These are phyloP conservation scores for Bembecia ichneumoniformis DNA, from an alignment of 2,888 invertebrate species.

Conservation along the genomic window DNA sequence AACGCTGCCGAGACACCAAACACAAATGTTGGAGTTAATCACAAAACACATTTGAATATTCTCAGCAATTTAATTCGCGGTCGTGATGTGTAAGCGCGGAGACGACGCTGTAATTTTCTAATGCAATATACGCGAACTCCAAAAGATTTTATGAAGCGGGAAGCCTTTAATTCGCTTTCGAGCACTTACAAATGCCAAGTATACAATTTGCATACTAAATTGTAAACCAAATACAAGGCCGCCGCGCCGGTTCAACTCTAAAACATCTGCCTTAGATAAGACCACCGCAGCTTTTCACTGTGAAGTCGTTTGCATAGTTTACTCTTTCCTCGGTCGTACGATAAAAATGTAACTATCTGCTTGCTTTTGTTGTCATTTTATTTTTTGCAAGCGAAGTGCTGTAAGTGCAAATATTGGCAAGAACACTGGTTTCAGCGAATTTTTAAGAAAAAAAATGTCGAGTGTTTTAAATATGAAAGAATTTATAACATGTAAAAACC, in stretches of 20 bases:
- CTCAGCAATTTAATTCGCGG: slow-evolving; percentile 31
- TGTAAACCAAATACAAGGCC: slow-evolving; percentile 45
- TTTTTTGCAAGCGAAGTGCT: slow-evolving; percentile 4
- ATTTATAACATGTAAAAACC: too few relatives aligned
- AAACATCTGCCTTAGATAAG: slow-evolving; percentile 43
- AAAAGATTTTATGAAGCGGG: slow-evolving; percentile 39
- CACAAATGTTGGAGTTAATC: slow-evolving; percentile 34
- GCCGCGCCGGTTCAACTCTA: slow-evolving; percentile 17
- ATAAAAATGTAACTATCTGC: slow-evolving; percentile 40
- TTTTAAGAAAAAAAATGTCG: too few relatives aligned
- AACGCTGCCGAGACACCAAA: slow-evolving; percentile 26
- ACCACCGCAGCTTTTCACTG: slow-evolving; percentile 25
- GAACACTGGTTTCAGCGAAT: too few relatives aligned
- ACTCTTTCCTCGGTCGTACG: slow-evolving; percentile 17
- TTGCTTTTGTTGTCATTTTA: slow-evolving; percentile 22
- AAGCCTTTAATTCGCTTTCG: slow-evolving; percentile 39
- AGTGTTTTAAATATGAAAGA: too few relatives aligned
- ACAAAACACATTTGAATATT: slow-evolving; percentile 47
- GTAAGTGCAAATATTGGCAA: slow-evolving; percentile 3
- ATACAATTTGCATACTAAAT: slow-evolving; percentile 55
- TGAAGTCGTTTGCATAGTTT: slow-evolving; percentile 42
- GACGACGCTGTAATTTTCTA: slow-evolving; percentile 29
- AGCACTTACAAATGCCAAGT: slow-evolving; percentile 43
- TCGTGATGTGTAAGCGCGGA: slow-evolving; percentile 17
- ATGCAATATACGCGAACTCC: slow-evolving; percentile 26